Evolutionary conservation across 2,797 vertebrate species (phyloP), one percentile per base, ranked within the genome.

Genomic region (Parambassis ranga): DNA sequence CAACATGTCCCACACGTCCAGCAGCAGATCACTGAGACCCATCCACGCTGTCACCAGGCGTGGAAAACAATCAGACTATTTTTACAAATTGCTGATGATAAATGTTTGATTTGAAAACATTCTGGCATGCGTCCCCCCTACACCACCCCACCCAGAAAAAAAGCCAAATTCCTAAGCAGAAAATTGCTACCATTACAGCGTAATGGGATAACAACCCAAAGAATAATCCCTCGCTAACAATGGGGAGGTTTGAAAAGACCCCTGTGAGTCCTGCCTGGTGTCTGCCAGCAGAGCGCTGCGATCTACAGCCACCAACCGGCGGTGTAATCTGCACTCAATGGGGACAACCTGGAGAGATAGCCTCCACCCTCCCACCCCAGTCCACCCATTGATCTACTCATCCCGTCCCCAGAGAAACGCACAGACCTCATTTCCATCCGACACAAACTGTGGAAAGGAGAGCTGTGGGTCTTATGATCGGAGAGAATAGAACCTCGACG

Each of bases 201-300:
- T 89, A 94, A 92, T 91, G 77, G 88, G 89, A 88, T 88, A 92
- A 91, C 92, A 93, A 92, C 87, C 81, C 78, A 7, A 78, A 82
- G 82, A 88, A 81, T 89, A 93, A 93, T 92, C 92, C 90, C 49
- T 19, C 6, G 31, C 87, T 56, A 75, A 91, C 87, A 89, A 92
- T 85, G 75, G 84, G 24, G 77, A n/a, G 78, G 75, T 82, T 65
- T 89, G 82, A 91, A 91, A 85, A 71, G 85, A 85, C 71, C 88
- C 88, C 84, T 90, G 88, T 82, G 86, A 85, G 77, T 81, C 6
- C 83, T 50, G 73, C 24, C 66, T 62, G 79, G 72, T 87, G 77
- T 87, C 83, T 77, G 83, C 80, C 85, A 84, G 84, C 37, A 46
- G 38, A 77, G 66, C 2, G 33, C 50, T 10, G 61, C 83, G 6